These are phyloP conservation scores for Andrena bicolor DNA, from an alignment of 2,888 invertebrate genomes.

Conservation along the genomic window DNA sequence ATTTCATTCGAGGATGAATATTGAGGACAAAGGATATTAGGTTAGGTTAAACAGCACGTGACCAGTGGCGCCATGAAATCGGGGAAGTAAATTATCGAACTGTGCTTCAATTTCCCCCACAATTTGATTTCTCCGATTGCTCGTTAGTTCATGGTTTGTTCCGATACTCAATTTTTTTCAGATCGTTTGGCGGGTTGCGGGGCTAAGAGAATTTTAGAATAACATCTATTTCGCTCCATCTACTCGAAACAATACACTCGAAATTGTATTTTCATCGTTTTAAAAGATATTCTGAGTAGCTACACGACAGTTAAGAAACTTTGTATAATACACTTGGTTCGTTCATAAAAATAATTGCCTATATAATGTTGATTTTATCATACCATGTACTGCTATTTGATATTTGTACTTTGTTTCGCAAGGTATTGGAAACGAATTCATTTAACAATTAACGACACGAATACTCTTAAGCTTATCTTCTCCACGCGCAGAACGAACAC, in stretches of 20 bases:
- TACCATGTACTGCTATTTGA: constrained; percentile 28
- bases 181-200: background rate
- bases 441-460: constrained; percentile 2
- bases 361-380: constrained; percentile 32
- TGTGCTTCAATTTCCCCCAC: background rate
- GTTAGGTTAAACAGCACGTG: constrained; percentile 69
- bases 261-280: constrained; percentile 33
- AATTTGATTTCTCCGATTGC: too few species aligned
- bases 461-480: background rate
- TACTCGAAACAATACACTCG: constrained; percentile 17
- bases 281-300: constrained; percentile 19
- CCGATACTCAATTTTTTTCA: too few species aligned
- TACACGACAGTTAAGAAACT: constrained; percentile 22
- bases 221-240: constrained; percentile 11
- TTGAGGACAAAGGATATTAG: constrained; percentile 69
- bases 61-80: constrained; percentile 61
- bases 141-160: too few species aligned
- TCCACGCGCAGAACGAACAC: background rate
- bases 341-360: constrained; percentile 47
- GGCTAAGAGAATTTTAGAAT: too few species aligned
- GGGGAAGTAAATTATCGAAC: constrained; percentile 41
- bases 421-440: constrained; percentile 28
- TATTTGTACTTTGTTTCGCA: constrained; percentile 49
- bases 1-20: constrained; percentile 62
- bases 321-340: constrained; percentile 15